These are phyloP conservation scores for Allobates femoralis DNA, from an alignment of 2,797 vertebrate species.

Conservation along the genomic window DNA sequence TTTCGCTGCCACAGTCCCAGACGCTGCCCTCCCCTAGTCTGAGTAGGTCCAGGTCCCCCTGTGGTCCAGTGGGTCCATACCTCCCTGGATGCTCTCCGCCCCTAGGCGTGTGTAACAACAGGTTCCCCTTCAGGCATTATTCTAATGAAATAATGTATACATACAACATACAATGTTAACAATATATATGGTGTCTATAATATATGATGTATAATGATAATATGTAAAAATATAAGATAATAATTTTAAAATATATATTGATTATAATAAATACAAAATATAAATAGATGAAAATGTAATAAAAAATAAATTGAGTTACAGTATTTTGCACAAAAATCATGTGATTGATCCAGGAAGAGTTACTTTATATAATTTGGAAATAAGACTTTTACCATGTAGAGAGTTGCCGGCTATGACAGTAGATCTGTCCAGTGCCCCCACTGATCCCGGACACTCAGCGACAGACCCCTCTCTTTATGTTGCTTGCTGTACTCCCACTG, in stretches of 20 bases:
- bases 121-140: too few relatives aligned
- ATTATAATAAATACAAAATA: background rate
- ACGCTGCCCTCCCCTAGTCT: too few relatives aligned
- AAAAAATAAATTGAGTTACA: background rate
- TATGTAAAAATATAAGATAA: too few relatives aligned
- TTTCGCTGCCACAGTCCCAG: too few relatives aligned
- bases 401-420: constrained; percentile 5
- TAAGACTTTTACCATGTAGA: constrained; percentile 11
- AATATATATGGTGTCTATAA: too few relatives aligned
- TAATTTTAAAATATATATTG: background rate
- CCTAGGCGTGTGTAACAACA: too few relatives aligned
- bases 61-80: too few relatives aligned
- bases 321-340: background rate
- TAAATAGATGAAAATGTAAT: background rate
- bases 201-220: too few relatives aligned
- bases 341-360: background rate
- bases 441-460: background rate
- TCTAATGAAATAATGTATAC: too few relatives aligned
- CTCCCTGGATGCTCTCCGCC: too few relatives aligned
- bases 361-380: background rate
- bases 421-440: constrained; percentile 8
- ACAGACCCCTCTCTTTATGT: background rate
- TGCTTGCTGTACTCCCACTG: constrained; percentile 18
- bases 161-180: too few relatives aligned
- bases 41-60: too few relatives aligned